These are phyloP conservation scores for Helostoma temminkii DNA, from an alignment of 2,797 vertebrate species.

Conservation along the genomic window DNA sequence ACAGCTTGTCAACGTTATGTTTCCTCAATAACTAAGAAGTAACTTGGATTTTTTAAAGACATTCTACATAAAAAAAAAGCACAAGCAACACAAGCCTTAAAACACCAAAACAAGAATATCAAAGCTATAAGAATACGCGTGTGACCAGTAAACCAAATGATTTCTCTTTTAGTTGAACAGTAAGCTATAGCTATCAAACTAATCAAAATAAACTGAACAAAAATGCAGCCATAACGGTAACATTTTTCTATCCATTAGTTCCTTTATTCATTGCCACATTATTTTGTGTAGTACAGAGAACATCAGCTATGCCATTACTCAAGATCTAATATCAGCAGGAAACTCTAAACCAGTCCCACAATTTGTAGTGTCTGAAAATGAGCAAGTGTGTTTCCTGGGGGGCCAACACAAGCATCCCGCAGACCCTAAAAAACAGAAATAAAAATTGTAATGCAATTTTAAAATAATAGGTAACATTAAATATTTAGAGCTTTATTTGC, in stretches of 20 bases:
- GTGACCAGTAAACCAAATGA: neutral
- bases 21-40: neutral
- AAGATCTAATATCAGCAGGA: slow-evolving; percentile 40
- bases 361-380: slow-evolving; percentile 43
- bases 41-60: neutral
- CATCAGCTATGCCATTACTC: slow-evolving; percentile 24
- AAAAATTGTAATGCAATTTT: too few species aligned
- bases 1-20: neutral
- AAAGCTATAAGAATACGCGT: neutral
- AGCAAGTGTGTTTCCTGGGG: slow-evolving; percentile 37
- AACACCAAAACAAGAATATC: neutral
- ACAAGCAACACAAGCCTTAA: neutral
- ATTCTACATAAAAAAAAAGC: slow-evolving; percentile 3
- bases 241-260: slow-evolving; percentile 41
- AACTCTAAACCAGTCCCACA: slow-evolving; percentile 32
- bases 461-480: too few species aligned
- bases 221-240: slow-evolving; percentile 45
- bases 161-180: neutral
- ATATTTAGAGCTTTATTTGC: neutral
- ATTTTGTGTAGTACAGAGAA: slow-evolving; percentile 56
- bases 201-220: slow-evolving; percentile 43
- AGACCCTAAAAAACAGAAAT: slow-evolving; percentile 49
- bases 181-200: neutral
- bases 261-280: slow-evolving; percentile 67
- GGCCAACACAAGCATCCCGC: slow-evolving; percentile 35